Percentiles rank a stretch among this genome's conserved stretches.
Conservation (phyloP, 2,113 vertebrate genomes). For the Cebus imitator region DNA sequence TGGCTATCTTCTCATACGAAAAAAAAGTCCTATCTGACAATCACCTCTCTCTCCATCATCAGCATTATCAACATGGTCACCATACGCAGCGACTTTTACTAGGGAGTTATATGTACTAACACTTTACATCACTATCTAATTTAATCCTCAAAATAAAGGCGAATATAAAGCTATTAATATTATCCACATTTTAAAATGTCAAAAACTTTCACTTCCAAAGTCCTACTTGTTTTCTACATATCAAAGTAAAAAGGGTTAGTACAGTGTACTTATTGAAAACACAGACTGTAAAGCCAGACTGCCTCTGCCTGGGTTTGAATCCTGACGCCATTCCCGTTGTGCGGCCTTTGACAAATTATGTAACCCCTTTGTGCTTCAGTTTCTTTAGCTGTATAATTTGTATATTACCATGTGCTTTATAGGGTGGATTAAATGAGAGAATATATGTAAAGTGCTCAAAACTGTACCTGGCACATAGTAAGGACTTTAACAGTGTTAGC, state of each 20-base stretch:
- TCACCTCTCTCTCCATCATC: background rate
- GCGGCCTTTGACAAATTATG: background rate
- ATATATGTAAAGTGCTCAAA: background rate
- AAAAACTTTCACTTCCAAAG: slow-evolving; percentile 15
- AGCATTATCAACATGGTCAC: background rate
- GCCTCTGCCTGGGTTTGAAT: background rate
- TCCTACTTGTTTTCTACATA: background rate
- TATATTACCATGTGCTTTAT: background rate
- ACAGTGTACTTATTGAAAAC: background rate
- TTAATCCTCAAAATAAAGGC: slow-evolving; percentile 25
- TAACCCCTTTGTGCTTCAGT: background rate
- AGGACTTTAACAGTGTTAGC: slow-evolving; percentile 6
- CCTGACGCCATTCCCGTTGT: background rate
- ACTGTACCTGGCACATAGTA: background rate
- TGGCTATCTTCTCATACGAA: background rate
- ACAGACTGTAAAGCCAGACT: background rate
- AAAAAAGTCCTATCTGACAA: background rate
- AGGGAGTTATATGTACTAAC: background rate
- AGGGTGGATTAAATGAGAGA: background rate
- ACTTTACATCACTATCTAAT: background rate
- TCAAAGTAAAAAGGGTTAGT: background rate
- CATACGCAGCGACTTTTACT: background rate
- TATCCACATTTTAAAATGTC: background rate
- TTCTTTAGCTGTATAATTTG: slow-evolving; percentile 3
- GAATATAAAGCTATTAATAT: background rate